Evolutionary conservation across 1,140 invertebrate species (phyloP).

Genomic region (Drosophila bocki): DNA sequence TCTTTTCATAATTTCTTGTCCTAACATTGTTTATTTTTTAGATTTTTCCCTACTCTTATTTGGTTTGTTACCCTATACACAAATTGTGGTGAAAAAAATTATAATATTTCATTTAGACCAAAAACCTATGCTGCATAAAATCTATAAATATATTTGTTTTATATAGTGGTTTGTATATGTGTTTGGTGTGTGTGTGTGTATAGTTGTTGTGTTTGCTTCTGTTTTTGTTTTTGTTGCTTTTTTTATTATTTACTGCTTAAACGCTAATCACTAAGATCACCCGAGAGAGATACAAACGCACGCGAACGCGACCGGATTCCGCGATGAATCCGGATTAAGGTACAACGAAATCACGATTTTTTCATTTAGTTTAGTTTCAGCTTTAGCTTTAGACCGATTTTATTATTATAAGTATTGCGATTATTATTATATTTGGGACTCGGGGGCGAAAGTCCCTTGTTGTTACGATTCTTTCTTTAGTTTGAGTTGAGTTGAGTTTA

Average conservation of each 20-base stretch:
- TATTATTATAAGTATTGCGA: slow-evolving; percentile 31
- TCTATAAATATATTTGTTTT: slow-evolving; percentile 50
- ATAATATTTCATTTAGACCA: slow-evolving; percentile 38
- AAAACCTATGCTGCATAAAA: slow-evolving; percentile 56
- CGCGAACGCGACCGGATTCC: slow-evolving; percentile 85
- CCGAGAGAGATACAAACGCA: slow-evolving; percentile 85
- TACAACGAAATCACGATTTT: slow-evolving; percentile 85
- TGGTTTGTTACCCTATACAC: slow-evolving; percentile 25
- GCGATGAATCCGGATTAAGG: slow-evolving; percentile 85
- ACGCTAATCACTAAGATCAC: slow-evolving; percentile 84
- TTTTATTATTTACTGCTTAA: slow-evolving; percentile 66
- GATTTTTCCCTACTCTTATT: slow-evolving; percentile 27
- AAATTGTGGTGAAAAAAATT: slow-evolving; percentile 25
- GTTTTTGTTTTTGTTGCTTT: slow-evolving; percentile 33
- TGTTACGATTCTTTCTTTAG: slow-evolving; percentile 52
- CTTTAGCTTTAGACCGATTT: slow-evolving; percentile 48
- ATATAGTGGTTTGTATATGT: slow-evolving; percentile 49
- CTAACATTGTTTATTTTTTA: slow-evolving; percentile 25
- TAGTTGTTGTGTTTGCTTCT: slow-evolving; percentile 48
- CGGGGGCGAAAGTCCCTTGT: slow-evolving; percentile 82
- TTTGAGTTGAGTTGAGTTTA: slow-evolving; percentile 46
- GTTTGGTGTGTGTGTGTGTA: slow-evolving; percentile 26
- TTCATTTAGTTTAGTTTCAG: slow-evolving; percentile 62
- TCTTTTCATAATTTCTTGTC: slow-evolving; percentile 36
- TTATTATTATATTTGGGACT: slow-evolving; percentile 72